Conservation (phyloP, 2,797 vertebrate species). For the Oophaga sylvatica region DNA sequence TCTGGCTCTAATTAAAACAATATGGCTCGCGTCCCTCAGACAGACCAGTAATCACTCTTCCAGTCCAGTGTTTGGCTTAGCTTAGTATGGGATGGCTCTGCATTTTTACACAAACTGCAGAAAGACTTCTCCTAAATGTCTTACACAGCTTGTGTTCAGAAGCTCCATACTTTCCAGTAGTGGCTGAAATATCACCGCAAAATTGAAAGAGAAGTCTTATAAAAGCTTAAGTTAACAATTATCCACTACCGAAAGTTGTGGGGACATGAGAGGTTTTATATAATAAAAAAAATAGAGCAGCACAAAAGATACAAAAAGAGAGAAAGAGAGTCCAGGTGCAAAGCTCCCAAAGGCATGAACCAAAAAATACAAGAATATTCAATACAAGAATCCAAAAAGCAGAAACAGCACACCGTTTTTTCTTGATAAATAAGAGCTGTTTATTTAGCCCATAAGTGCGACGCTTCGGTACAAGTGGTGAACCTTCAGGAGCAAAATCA, state of each 20-base stretch:
- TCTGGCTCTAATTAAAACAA: neutral
- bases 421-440: too few species aligned
- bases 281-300: neutral
- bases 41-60: neutral
- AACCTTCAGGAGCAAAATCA: too few species aligned
- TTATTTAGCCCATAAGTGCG: too few species aligned
- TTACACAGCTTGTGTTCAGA: neutral
- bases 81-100: neutral
- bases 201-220: neutral
- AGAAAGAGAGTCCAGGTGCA: too few species aligned
- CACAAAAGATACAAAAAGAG: too few species aligned
- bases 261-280: neutral
- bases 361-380: too few species aligned
- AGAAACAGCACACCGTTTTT: too few species aligned
- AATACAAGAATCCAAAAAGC: too few species aligned
- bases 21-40: neutral
- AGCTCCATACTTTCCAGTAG: neutral
- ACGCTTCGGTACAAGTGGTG: too few species aligned
- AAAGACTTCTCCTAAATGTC: neutral
- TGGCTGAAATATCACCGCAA: neutral
- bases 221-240: neutral
- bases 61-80: neutral
- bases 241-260: neutral
- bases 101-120: neutral
- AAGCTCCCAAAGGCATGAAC: too few species aligned